phyloP scores from a whole-genome alignment of 37 sponge, comb jelly and placozoan species.

The Dysidea cf. avara region DNA sequence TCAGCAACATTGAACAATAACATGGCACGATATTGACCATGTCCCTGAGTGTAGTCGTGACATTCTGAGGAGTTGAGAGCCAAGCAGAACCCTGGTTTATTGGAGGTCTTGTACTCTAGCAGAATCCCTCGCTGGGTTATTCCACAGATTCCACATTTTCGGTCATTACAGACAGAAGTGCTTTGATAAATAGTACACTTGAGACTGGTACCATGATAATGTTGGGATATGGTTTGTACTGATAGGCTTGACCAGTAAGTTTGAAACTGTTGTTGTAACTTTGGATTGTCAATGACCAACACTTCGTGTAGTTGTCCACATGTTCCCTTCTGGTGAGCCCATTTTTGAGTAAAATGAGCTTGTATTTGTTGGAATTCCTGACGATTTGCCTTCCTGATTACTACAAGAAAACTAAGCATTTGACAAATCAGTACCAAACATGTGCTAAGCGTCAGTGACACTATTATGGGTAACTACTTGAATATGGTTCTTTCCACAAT shows the following conservation, averaged over 20 bases:
- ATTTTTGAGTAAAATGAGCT: constrained; percentile 15
- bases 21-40: constrained; percentile 55
- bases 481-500: no score
- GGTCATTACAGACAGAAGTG: constrained; percentile 27
- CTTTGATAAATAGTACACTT: constrained; percentile 45
- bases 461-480: no score
- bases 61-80: constrained; percentile 79
- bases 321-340: constrained; percentile 24
- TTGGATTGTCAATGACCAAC: constrained; percentile 7
- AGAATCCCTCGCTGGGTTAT: constrained; percentile 52
- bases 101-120: constrained; percentile 13
- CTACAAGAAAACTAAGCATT: no score
- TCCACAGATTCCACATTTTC: constrained; percentile 68
- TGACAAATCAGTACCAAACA: no score
- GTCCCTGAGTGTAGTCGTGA: constrained; percentile 79
- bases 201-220: constrained; percentile 78
- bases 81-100: constrained; percentile 73
- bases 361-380: constrained; percentile 2
- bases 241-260: constrained; percentile 7
- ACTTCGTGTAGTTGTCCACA: constrained; percentile 29
- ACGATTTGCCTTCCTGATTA: no score
- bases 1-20: constrained; percentile 61
- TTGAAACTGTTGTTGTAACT: constrained; percentile 13
- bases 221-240: constrained; percentile 14
- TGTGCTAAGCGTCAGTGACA: no score